A percentile compares a stretch with the other conserved stretches of the same genome.
Evolutionary conservation across 1,140 invertebrate species (phyloP).

Genomic region (Elysia chlorotica): DNA sequence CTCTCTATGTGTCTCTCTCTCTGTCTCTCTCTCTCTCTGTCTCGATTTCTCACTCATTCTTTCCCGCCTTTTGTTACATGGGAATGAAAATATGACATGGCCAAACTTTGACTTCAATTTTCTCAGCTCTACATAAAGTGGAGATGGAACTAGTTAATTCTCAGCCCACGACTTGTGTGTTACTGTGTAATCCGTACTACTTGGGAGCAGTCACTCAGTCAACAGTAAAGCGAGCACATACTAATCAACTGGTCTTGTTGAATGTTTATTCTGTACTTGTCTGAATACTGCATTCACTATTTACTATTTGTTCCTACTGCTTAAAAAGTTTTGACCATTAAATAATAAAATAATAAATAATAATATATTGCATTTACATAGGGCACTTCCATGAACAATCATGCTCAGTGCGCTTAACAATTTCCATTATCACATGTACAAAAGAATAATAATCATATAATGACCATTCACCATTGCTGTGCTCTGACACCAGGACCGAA

Average conservation of each 20-base stretch:
- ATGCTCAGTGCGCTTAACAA: background rate
- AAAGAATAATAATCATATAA: background rate
- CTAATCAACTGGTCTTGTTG: too few relatives aligned
- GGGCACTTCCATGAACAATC: background rate
- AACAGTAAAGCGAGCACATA: too few relatives aligned
- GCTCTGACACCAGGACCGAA: conserved; percentile 24
- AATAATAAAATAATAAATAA: background rate
- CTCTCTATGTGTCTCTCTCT: background rate
- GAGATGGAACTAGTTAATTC: too few relatives aligned
- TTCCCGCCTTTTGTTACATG: background rate
- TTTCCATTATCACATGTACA: background rate
- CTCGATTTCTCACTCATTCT: background rate
- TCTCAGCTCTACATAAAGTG: too few relatives aligned
- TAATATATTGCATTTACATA: background rate
- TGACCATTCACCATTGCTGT: conserved; percentile 9
- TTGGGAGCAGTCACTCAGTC: too few relatives aligned
- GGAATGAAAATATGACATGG: too few relatives aligned
- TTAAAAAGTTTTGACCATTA: background rate
- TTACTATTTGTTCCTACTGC: background rate
- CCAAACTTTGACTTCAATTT: too few relatives aligned
- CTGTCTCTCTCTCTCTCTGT: background rate
- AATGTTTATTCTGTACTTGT: too few relatives aligned
- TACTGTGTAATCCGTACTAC: too few relatives aligned
- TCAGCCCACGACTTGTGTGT: too few relatives aligned
- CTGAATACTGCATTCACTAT: too few relatives aligned